A percentile compares a stretch with the other conserved stretches of the same genome.
Evolutionary conservation across 2,888 invertebrate species (phyloP).

Genomic region (Ditula angustiorana): DNA sequence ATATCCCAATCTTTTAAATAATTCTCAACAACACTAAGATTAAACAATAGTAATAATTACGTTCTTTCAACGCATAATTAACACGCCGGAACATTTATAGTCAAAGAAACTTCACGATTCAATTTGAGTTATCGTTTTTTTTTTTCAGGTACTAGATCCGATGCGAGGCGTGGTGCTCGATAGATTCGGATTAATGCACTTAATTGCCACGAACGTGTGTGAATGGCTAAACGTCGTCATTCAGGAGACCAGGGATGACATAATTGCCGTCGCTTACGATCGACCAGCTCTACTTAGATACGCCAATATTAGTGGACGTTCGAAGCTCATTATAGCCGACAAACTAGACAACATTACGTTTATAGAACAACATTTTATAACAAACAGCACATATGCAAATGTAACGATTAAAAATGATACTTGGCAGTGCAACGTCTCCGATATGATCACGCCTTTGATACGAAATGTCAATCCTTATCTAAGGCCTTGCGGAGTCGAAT

Average conservation of each 20-base stretch:
- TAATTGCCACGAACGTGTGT: conserved; percentile 96
- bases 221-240: conserved; percentile 96
- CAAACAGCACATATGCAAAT: conserved; percentile 46
- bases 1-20: no score
- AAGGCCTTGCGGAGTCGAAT: conserved; percentile 93
- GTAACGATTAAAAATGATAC: conserved; percentile 53
- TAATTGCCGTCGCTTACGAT: conserved; percentile 81
- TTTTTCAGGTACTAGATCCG: conserved; percentile 72
- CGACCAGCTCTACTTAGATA: conserved; percentile 66
- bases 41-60: no score
- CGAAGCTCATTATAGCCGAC: conserved; percentile 57
- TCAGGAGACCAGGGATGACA: conserved; percentile 95
- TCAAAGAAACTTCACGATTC: no score
- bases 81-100: no score
- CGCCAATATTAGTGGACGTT: conserved; percentile 66
- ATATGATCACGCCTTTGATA: conserved; percentile 87
- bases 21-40: no score
- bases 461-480: conserved; percentile 90
- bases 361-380: conserved; percentile 45
- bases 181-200: conserved; percentile 97
- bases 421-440: conserved; percentile 76
- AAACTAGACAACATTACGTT: conserved; percentile 58
- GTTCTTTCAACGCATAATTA: no score
- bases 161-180: conserved; percentile 79
- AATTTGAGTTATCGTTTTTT: not conserved